A percentile compares a stretch with the other conserved stretches of the same genome.
phyloP scores from a whole-genome alignment of 2,797 vertebrate genomes.

The Poecilia picta region DNA sequence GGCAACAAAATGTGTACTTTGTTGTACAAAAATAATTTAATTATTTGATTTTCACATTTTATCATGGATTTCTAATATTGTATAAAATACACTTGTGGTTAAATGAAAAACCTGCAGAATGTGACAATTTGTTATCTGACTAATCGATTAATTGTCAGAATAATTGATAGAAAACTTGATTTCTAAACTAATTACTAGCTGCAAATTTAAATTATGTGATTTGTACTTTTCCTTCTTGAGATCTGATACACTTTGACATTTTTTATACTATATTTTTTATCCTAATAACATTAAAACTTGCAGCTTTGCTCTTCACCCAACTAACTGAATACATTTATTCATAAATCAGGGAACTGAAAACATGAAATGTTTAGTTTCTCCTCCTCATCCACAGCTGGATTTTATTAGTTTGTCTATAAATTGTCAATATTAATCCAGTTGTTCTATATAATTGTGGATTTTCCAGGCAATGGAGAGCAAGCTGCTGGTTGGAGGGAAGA shows the following conservation, averaged over 20 bases:
- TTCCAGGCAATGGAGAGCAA: constrained; percentile 95
- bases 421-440: not conserved
- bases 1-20: too few species aligned
- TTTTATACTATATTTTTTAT: not conserved
- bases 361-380: not conserved
- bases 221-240: not conserved
- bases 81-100: too few species aligned
- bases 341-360: not conserved
- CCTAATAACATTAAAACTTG: not conserved
- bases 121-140: too few species aligned
- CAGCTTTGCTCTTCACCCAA: not conserved
- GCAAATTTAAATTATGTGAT: not conserved
- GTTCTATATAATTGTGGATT: not conserved
- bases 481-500: constrained; percentile 92
- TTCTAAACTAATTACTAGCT: too few species aligned
- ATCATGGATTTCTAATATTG: too few species aligned
- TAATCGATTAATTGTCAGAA: too few species aligned
- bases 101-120: too few species aligned
- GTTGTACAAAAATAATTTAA: too few species aligned
- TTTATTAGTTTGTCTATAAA: not conserved
- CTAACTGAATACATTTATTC: not conserved
- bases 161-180: too few species aligned
- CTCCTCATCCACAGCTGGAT: not conserved
- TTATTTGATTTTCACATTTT: too few species aligned
- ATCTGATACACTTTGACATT: not conserved